These are phyloP conservation scores for Bujurquina vittata DNA, from an alignment of 2,113 vertebrate genomes.

Conservation along the genomic window DNA sequence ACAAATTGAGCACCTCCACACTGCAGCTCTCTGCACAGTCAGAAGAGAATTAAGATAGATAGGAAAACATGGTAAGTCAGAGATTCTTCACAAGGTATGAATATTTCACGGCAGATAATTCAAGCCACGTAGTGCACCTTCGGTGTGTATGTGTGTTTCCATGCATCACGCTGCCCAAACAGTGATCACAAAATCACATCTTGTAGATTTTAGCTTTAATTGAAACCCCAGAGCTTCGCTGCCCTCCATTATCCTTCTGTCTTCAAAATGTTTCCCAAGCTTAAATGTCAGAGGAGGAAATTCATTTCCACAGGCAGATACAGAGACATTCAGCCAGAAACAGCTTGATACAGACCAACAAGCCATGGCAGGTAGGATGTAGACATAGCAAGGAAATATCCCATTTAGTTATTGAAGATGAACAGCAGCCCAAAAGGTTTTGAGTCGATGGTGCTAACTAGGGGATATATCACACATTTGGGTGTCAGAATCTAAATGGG, in stretches of 20 bases:
- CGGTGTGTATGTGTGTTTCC: constrained; percentile 1
- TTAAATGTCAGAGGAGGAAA: constrained; percentile 43
- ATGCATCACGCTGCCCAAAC: not conserved
- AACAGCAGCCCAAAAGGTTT: not conserved
- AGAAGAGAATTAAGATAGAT: not conserved
- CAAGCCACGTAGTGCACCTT: not conserved
- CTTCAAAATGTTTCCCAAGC: constrained; percentile 34
- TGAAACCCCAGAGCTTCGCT: constrained; percentile 9
- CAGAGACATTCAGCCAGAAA: constrained; percentile 17
- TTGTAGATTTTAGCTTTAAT: constrained; percentile 17
- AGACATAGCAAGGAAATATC: constrained; percentile 14
- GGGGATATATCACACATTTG: not conserved
- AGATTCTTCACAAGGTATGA: not conserved
- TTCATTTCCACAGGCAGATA: constrained; percentile 25
- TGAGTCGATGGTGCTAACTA: not conserved
- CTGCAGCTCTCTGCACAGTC: not conserved
- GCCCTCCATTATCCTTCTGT: constrained; percentile 9
- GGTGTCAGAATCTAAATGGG: not conserved
- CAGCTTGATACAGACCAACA: constrained; percentile 2
- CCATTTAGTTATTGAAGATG: not conserved
- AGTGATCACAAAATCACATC: constrained; percentile 22
- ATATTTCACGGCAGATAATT: constrained; percentile 9
- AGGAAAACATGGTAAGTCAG: not conserved
- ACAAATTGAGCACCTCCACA: constrained; percentile 4
- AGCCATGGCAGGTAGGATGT: not conserved